Base-by-base conservation (phyloP, 2,797 vertebrate species). In the Phrynocephalus vlangalii region DNA sequence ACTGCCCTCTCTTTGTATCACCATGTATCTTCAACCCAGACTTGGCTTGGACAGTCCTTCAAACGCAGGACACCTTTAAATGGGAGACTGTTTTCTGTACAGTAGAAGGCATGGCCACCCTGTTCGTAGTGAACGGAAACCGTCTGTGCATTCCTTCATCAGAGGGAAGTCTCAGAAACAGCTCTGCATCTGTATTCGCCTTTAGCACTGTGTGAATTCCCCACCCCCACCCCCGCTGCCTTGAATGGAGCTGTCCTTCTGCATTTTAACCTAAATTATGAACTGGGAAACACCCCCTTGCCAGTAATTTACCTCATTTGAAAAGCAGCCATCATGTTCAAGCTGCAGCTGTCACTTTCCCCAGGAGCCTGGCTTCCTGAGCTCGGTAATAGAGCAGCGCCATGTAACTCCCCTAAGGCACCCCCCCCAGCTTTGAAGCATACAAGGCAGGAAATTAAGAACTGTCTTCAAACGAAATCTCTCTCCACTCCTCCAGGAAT, bases 391-490 rank as follows among this genome's bases (percentile, higher is more conserved):
- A 56, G 30, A n/a, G 70, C 85, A 76, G 52, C 22, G 66, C 78
- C 44, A 13, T 30, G 81, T 44, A 50, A 48, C 85, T 81, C 85
- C 38, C 90, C 81, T 52, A 60, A 77, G 82, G 85, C 87, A 67
- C 1, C 73, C 78, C 38, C 38, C 33, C 79, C 72, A 3, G 56
- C 90, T 91, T 91, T 87, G 90, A 89, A 89, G 90, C 82, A 52
- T 1, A 56, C n/a, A 44, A 84, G 83, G 90, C 87, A 91, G 90
- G 90, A 91, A 91, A 89, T 91, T 72, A 91, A 91, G 90, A 87
- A 81, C 85, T 56, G 76, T 83, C 90, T 90, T 88, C 90, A 90
- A 90, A 90, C 76, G 68, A 88, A 80, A 80, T 28, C 76, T 71
- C 13, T 77, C 18, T 18, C 3, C 1, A 81, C 70, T 90, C 71